A percentile compares a stretch with the other conserved stretches of the same genome.
These are phyloP conservation scores for Etheostoma spectabile DNA, from an alignment of 2,113 vertebrate species.

Conservation along the genomic window DNA sequence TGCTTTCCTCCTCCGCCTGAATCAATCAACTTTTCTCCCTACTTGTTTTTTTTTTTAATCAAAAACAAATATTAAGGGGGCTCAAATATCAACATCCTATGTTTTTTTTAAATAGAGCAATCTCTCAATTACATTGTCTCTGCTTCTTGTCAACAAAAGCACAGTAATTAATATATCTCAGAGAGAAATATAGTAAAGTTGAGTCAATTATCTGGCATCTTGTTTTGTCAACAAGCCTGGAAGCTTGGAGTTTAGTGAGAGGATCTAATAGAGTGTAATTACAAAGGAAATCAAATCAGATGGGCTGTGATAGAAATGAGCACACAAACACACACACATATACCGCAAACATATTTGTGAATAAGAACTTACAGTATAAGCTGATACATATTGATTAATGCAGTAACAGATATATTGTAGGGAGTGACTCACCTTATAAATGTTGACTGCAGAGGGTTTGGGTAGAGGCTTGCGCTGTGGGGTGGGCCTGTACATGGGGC, in stretches of 20 bases:
- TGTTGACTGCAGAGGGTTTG: conserved; percentile 67
- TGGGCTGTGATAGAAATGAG: conserved; percentile 15
- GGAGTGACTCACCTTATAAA: conserved; percentile 76
- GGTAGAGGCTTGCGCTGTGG: conserved; percentile 73
- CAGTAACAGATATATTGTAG: background rate
- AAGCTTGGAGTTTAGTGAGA: conserved; percentile 27
- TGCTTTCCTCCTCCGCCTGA: conserved; percentile 39
- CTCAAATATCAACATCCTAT: conserved; percentile 47
- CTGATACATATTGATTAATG: background rate
- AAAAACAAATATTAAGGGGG: conserved; percentile 41
- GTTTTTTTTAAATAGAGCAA: conserved; percentile 50
- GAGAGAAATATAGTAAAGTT: conserved; percentile 32
- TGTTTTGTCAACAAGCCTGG: conserved; percentile 66
- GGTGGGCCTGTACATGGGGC: conserved; percentile 73
- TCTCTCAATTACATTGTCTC: conserved; percentile 61
- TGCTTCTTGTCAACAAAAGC: conserved; percentile 47
- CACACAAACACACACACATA: conserved; percentile 6
- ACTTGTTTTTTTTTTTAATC: conserved; percentile 8
- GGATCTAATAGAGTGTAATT: conserved; percentile 37
- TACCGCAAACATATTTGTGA: background rate
- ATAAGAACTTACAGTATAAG: background rate
- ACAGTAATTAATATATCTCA: conserved; percentile 72
- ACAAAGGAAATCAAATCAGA: conserved; percentile 47
- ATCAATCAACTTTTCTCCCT: conserved; percentile 56
- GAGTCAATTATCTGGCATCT: conserved; percentile 69